These are phyloP conservation scores for Elanus axillaris DNA, from an alignment of 2,113 vertebrate genomes.

Conservation along the genomic window DNA sequence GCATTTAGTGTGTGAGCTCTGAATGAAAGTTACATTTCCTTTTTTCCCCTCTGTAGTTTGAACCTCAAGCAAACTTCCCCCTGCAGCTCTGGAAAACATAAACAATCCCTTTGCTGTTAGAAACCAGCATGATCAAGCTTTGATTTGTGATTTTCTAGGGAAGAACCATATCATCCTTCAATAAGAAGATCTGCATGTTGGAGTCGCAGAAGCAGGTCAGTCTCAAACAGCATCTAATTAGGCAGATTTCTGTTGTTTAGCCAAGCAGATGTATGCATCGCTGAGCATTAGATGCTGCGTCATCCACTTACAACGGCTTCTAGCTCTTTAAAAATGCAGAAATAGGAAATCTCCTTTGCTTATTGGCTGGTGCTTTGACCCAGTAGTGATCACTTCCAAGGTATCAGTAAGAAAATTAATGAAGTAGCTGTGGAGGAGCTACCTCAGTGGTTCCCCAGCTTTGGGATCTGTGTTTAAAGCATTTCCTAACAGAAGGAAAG, in stretches of 20 bases:
- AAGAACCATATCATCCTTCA: neutral
- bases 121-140: slow-evolving; percentile 9
- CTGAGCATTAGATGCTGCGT: neutral
- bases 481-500: neutral
- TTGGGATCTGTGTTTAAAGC: neutral
- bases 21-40: slow-evolving; percentile 12
- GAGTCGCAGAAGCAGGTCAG: slow-evolving; percentile 15
- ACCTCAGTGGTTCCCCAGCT: neutral
- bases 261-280: slow-evolving; percentile 22
- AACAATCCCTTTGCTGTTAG: slow-evolving; percentile 8
- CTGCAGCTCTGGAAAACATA: slow-evolving; percentile 33
- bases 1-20: neutral
- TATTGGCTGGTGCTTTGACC: neutral
- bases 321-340: neutral
- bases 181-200: neutral
- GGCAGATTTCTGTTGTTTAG: slow-evolving; percentile 37
- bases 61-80: slow-evolving; percentile 17
- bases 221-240: slow-evolving; percentile 29
- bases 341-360: neutral
- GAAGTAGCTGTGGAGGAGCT: neutral
- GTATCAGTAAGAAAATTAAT: neutral
- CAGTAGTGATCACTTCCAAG: neutral
- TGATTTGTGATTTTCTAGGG: slow-evolving; percentile 42
- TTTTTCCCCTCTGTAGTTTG: neutral
- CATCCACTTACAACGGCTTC: neutral